Evolutionary conservation across 2,113 vertebrate species (phyloP), one percentile per base, ranked within the genome.

Genomic region (Mormyrus lacerda): DNA sequence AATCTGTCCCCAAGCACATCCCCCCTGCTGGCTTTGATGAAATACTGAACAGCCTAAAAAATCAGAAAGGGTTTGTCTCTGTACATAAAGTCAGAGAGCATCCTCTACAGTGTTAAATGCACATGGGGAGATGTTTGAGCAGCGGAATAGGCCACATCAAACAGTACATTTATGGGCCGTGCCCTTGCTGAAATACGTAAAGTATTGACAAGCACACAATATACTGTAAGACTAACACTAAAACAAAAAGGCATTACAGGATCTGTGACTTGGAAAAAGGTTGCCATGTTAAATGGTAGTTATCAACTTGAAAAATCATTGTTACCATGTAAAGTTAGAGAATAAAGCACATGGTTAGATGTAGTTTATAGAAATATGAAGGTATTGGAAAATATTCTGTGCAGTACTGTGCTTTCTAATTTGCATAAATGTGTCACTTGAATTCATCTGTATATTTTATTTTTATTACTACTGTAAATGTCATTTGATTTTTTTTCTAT

Each of bases 351-450:
- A 89, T 10, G 24, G 31, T 13, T 79, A 55, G 31, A n/a, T 55
- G 15, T 83, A 83, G 48, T 82, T 82, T 55, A 19, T 48, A 79
- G 47, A 53, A 82, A 53, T 88, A 88, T 42, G 88, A 73, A 88
- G 27, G 31, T 44, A 21, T 53, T n/a, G 47, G 45, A 83, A 27
- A 39, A 83, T 55, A 31, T 76, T 39, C 31, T 50, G 47, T 88
- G 69, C 48, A 53, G 27, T 48, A 79, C 24, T 11, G 17, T 39
- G 7, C 27, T 53, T 31, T 55, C 2, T 3, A 27, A 47, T 89
- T 51, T 76, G 35, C 51, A 39, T 87, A 79, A 76, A 88, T 79
- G 65, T 88, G 50, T 50, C 24, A 88, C 65, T 88, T 76, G 65
- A 79, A 87, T 35, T 51, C 27, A 86, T 86, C 85, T 53, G 50